These are phyloP conservation scores for Priocnemis perturbator DNA, from an alignment of 2,888 invertebrate genomes.

Conservation along the genomic window DNA sequence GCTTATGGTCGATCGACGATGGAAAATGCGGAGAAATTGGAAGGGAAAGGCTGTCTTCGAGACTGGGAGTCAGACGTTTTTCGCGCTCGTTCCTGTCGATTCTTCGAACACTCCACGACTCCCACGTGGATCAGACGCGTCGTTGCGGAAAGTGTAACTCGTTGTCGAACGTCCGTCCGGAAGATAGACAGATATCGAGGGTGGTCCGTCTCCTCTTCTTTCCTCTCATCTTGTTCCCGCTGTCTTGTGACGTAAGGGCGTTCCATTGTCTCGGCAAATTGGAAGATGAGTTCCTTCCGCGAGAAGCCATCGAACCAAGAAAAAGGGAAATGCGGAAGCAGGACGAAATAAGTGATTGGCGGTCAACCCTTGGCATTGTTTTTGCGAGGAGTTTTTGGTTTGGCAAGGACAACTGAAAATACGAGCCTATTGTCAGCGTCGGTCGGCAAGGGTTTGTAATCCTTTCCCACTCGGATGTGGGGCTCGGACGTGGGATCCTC, in stretches of 20 bases:
- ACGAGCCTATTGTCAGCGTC: too few relatives aligned
- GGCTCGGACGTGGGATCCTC: too few relatives aligned
- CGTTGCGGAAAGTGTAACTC: constrained; percentile 66
- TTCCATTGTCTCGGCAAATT: constrained; percentile 28
- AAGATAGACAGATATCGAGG: constrained; percentile 64
- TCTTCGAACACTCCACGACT: constrained; percentile 54
- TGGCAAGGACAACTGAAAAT: too few relatives aligned
- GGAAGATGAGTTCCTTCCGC: constrained; percentile 17
- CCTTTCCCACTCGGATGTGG: too few relatives aligned
- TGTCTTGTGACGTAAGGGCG: constrained; percentile 10
- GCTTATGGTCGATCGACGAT: not conserved
- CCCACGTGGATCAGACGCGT: constrained; percentile 65
- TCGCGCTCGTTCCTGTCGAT: constrained; percentile 40
- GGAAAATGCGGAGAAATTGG: constrained; percentile 14
- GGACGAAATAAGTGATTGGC: too few relatives aligned
- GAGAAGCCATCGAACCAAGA: not conserved
- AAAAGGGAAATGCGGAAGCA: too few relatives aligned
- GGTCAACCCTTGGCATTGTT: too few relatives aligned
- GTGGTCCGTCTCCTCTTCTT: constrained; percentile 33
- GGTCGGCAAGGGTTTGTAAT: too few relatives aligned
- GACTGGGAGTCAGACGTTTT: constrained; percentile 17
- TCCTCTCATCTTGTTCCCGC: constrained; percentile 6
- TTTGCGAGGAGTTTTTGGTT: too few relatives aligned
- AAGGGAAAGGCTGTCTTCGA: constrained; percentile 15
- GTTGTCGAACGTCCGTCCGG: constrained; percentile 68